Base-by-base conservation (phyloP, 2,888 invertebrate genomes). In the Trichopria drosophilae region DNA sequence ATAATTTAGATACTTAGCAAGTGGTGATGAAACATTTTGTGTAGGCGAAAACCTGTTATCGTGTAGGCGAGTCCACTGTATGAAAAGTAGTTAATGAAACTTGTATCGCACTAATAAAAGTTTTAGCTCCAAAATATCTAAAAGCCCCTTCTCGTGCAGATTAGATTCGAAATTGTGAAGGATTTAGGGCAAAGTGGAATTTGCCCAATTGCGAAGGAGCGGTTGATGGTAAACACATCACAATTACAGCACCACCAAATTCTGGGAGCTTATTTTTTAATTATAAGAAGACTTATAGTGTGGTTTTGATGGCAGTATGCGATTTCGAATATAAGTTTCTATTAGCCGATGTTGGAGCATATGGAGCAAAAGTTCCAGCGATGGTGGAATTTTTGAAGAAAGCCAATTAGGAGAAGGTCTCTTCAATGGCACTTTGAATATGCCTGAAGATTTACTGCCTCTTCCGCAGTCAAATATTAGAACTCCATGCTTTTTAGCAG, bases 201-300 rank as follows among this genome's bases (percentile, higher is more conserved):
- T 36, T 64, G 6, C 58, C 62, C 2, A 56, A 63, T 45, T 65
- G 64, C 39, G 39, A 57, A 0, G 61, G 60, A 12, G 51, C 54
- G 7, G 49, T 62, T 10, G 61, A 62, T 22, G 61, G 64, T 1
- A 64, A 61, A 37, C 62, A 65, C 32, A 44, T 63, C 6, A 9
- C 34, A 9, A 57, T 64, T n/a, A 51, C 61, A 55, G 40, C 49
- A 19, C 62, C 63, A 18, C 10, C 42, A 29, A 53, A 60, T 19
- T 63, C 52, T 32, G 62, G 60, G 10, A 45, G 56, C 6, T 6
- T 32, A 7, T 65, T 34, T 36, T 55, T 51, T 37, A 54, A 49
- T 34, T 59, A 61, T 32, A 58, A 64, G 35, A 53, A 58, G 36
- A 24, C 24, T 15, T 60, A 42, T 26, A 52, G 47, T 16, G 47